Percentiles rank a stretch among this genome's conserved stretches.
These are phyloP conservation scores for Dasyornis broadbenti DNA, from an alignment of 2,113 vertebrate genomes.

Conservation along the genomic window DNA sequence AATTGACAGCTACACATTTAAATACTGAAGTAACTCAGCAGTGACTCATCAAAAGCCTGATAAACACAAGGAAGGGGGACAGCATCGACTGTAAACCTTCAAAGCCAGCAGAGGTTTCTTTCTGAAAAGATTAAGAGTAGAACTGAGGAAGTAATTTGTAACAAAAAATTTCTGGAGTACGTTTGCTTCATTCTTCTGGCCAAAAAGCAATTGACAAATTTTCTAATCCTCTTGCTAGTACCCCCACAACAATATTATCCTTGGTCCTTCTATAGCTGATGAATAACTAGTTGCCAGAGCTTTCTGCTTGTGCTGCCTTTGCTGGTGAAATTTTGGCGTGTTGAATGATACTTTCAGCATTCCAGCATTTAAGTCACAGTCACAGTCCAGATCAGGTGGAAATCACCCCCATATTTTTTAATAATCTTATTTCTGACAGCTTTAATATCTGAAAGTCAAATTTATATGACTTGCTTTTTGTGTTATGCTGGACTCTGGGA, in stretches of 20 bases:
- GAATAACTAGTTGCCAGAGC: not conserved
- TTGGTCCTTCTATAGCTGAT: not conserved
- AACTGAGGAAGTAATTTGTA: not conserved
- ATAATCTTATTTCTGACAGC: not conserved
- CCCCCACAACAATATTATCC: not conserved
- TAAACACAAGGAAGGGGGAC: not conserved
- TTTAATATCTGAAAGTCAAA: not conserved
- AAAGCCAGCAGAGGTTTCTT: not conserved
- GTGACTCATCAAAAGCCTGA: not conserved
- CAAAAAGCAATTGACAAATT: not conserved
- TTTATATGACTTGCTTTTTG: not conserved
- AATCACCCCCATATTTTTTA: not conserved
- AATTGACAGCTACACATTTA: not conserved
- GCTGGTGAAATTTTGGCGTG: not conserved
- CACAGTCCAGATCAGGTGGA: not conserved
- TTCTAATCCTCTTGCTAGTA: not conserved
- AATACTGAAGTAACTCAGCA: not conserved
- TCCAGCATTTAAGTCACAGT: not conserved
- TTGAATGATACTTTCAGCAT: not conserved
- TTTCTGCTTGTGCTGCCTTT: not conserved
- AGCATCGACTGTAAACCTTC: not conserved
- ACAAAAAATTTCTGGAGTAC: not conserved
- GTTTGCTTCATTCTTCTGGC: not conserved
- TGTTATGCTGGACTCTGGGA: not conserved
- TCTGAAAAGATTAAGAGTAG: not conserved